Conservation (phyloP, 2,113 vertebrate genomes). For the Physeter macrocephalus region DNA sequence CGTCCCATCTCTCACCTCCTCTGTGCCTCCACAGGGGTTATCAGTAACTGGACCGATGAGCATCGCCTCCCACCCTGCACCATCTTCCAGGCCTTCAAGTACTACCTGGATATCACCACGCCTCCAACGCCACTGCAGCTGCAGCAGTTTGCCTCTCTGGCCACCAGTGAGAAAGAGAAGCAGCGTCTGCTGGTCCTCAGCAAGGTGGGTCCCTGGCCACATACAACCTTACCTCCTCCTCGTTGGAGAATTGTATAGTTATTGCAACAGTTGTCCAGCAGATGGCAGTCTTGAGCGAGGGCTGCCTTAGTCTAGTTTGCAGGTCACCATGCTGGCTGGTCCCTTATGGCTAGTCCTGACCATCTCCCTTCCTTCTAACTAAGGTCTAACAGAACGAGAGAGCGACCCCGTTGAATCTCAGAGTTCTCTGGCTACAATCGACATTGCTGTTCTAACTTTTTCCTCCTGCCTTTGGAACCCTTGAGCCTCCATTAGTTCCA, state of each 20-base stretch:
- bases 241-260: background rate
- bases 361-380: background rate
- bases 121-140: constrained; percentile 93
- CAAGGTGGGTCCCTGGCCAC: constrained; percentile 83
- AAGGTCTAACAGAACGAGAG: background rate
- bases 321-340: background rate
- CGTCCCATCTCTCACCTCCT: rapidly evolving
- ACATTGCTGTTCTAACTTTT: background rate
- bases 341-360: background rate
- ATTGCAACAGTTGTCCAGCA: background rate
- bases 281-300: background rate
- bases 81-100: constrained; percentile 96
- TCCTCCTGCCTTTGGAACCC: background rate
- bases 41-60: constrained; percentile 96
- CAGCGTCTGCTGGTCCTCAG: constrained; percentile 93
- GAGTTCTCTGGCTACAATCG: background rate
- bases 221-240: rapidly evolving
- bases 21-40: constrained; percentile 85
- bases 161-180: constrained; percentile 91
- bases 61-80: constrained; percentile 93
- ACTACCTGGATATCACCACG: constrained; percentile 97
- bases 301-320: background rate
- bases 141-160: constrained; percentile 94
- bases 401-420: background rate
- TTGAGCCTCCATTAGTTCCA: background rate